Conservation (phyloP, 2,113 vertebrate genomes). For the Mustela nigripes region DNA sequence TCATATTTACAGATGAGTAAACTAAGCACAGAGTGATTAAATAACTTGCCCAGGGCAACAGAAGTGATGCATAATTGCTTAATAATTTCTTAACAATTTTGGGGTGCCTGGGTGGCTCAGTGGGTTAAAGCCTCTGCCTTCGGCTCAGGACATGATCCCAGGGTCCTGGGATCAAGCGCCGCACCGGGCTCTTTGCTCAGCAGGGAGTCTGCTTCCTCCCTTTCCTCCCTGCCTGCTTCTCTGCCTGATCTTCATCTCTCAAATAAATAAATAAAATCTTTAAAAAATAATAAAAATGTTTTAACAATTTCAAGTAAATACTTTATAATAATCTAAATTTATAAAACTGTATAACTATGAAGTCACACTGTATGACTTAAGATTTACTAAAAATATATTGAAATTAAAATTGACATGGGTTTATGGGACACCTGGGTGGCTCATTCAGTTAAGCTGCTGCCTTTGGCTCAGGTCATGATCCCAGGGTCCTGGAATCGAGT, state of each 20-base stretch:
- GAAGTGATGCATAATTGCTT: not conserved
- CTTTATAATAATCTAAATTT: not conserved
- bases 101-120: too few species aligned
- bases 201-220: too few species aligned
- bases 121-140: too few species aligned
- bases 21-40: not conserved
- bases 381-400: conserved; percentile 42
- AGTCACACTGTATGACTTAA: not conserved
- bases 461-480: too few species aligned
- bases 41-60: not conserved
- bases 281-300: not conserved
- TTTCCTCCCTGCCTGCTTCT: too few species aligned
- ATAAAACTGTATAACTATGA: not conserved
- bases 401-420: conserved; percentile 30
- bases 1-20: not conserved
- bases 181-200: too few species aligned
- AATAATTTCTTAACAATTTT: conserved; percentile 29
- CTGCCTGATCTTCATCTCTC: too few species aligned
- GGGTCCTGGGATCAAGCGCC: too few species aligned
- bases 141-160: too few species aligned
- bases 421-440: not conserved
- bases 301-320: conserved; percentile 44
- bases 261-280: too few species aligned
- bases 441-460: too few species aligned
- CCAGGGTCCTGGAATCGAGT: too few species aligned